Conservation (phyloP, 2,797 vertebrate species). For the Coilia nasus region DNA sequence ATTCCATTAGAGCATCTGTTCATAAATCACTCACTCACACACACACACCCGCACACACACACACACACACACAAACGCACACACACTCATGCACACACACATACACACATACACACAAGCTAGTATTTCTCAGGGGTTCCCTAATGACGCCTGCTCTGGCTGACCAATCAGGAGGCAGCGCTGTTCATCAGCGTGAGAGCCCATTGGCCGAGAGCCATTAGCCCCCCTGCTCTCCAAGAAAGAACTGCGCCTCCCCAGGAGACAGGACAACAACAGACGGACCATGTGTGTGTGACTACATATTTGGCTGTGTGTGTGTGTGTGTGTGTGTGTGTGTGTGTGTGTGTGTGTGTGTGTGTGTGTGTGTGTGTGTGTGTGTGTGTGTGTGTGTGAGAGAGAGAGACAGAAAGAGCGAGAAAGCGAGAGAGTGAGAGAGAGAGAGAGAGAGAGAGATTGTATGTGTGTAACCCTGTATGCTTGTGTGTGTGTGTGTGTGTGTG, state of each 20-base stretch:
- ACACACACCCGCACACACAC: constrained; percentile 51
- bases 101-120: constrained; percentile 60
- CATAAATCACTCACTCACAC: constrained; percentile 72
- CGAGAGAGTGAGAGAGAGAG: background rate
- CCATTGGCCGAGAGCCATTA: constrained; percentile 3
- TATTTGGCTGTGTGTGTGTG: background rate
- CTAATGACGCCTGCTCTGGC: background rate
- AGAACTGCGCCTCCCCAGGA: background rate
- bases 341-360: background rate
- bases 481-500: background rate
- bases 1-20: constrained; percentile 74
- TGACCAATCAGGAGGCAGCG: background rate
- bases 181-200: background rate
- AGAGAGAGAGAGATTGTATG: background rate
- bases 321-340: background rate
- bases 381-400: too few relatives aligned
- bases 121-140: constrained; percentile 12
- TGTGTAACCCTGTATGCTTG: background rate
- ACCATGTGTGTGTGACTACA: background rate
- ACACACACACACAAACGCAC: constrained; percentile 21
- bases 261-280: background rate
- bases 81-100: background rate
- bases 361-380: background rate
- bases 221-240: background rate
- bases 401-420: too few relatives aligned